Conservation (phyloP, 2,797 vertebrate species). For the Hemibagrus guttatus region DNA sequence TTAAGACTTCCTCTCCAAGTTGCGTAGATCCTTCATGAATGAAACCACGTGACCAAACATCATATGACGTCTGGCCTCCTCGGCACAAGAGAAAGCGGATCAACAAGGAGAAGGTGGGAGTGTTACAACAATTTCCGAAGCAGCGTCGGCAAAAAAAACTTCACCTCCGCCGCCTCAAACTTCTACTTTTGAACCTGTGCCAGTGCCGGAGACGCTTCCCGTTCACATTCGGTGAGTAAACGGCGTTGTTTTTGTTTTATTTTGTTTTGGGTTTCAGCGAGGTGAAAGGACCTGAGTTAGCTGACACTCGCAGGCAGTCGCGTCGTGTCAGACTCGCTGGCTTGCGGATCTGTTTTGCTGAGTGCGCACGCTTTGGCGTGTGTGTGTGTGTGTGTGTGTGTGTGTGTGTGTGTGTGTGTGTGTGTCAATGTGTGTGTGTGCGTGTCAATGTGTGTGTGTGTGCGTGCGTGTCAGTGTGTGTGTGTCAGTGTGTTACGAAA, state of each 20-base stretch:
- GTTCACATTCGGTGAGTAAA: constrained; percentile 54
- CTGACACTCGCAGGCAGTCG: constrained; percentile 3
- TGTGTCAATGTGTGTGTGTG: not conserved
- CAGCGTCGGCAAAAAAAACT: constrained; percentile 36
- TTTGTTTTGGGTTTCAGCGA: not conserved
- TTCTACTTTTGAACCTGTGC: constrained; percentile 11
- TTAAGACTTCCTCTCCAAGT: constrained; percentile 69
- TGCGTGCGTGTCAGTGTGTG: not conserved
- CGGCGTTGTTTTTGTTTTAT: not conserved
- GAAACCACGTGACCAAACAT: constrained; percentile 97
- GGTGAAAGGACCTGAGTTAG: constrained; percentile 14
- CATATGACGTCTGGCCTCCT: constrained; percentile 88
- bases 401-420: constrained; percentile 10
- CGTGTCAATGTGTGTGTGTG: not conserved
- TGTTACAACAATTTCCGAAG: constrained; percentile 43
- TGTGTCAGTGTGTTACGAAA: constrained; percentile 35
- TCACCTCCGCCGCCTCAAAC: not conserved
- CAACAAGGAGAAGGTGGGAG: constrained; percentile 59
- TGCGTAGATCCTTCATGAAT: constrained; percentile 91
- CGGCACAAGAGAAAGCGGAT: constrained; percentile 76
- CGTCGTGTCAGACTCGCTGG: constrained; percentile 38
- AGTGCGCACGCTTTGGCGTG: constrained; percentile 39
- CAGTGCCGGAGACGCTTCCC: constrained; percentile 26
- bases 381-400: not conserved
- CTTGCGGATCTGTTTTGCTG: constrained; percentile 44